Evolutionary conservation across 2,113 vertebrate genomes (phyloP).

Genomic region (Natator depressus): DNA sequence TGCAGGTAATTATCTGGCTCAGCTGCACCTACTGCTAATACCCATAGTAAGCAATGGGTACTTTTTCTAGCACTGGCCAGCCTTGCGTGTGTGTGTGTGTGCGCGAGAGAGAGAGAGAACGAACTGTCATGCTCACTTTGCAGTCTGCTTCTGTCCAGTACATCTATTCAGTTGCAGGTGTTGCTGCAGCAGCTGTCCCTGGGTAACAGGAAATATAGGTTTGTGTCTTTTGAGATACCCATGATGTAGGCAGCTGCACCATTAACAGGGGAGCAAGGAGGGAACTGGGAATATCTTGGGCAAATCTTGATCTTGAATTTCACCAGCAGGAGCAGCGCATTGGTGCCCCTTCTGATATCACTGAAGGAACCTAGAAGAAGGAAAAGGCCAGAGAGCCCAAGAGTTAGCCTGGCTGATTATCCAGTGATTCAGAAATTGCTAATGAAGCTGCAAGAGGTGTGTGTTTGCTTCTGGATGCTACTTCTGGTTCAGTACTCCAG

Average conservation of each 20-base stretch:
- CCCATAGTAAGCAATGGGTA: background rate
- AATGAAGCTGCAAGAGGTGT: rapidly evolving
- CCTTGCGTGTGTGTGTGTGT: background rate
- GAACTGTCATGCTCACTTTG: rapidly evolving
- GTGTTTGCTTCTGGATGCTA: rapidly evolving
- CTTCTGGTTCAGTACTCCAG: background rate
- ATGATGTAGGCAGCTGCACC: background rate
- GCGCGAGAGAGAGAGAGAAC: background rate
- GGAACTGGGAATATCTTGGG: rapidly evolving
- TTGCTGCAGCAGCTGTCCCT: background rate
- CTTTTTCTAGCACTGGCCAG: background rate
- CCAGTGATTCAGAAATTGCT: rapidly evolving
- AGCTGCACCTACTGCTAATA: background rate
- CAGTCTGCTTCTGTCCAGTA: background rate
- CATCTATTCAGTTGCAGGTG: background rate
- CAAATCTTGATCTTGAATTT: background rate
- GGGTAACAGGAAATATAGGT: background rate
- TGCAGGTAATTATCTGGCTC: background rate
- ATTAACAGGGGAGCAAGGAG: background rate
- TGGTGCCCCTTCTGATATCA: background rate
- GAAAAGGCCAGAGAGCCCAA: rapidly evolving
- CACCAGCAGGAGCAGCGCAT: background rate
- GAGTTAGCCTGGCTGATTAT: background rate
- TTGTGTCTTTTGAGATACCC: background rate
- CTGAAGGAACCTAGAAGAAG: background rate